Evolutionary conservation across 2,113 vertebrate species (phyloP), one percentile per base, ranked within the genome.

Genomic region (Silurus meridionalis): DNA sequence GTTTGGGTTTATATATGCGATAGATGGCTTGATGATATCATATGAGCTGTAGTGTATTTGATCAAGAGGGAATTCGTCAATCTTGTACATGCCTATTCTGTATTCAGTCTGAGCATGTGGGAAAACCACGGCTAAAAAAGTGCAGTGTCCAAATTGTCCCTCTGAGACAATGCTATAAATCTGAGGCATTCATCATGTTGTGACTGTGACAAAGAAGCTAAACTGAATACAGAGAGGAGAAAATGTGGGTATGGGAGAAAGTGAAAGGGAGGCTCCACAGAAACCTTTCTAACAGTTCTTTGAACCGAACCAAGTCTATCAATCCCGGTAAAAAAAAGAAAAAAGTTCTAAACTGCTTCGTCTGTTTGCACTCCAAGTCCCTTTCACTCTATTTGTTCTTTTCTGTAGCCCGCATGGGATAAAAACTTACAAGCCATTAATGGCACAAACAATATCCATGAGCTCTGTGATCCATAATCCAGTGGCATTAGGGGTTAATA

Each of bases 381-480:
- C 61, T 66, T 82, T 53, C 46, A 50, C 2, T 64, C 60, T 64
- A 25, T 82, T 82, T 5, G 0, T 52, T 21, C 37, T 82, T 66
- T 82, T 66, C 63, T 69, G 63, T 66, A n/a, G 4, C 61, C 81
- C 67, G 50, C 23, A 69, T 50, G n/a, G 19, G 55, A 53, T 25
- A 64, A 82, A 64, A 82, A 67, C 80, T 82, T 82, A 82, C 60
- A 64, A 82, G 37, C 37, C 80, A 82, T 82, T 82, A 64, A 87
- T 58, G 64, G 60, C 25, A 84, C 28, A 83, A 77, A 60, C 61
- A 78, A 21, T 69, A 28, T 63, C n/a, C 71, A 63, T 63, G 48
- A 82, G 46, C 48, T 25, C 61, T 86, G 58, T 64, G 15, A 85
- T 79, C 25, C 77, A 52, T 57, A 78, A 80, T 85, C 80, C 48